These are phyloP conservation scores for Anoplius nigerrimus DNA, from an alignment of 2,888 invertebrate genomes.

Conservation along the genomic window DNA sequence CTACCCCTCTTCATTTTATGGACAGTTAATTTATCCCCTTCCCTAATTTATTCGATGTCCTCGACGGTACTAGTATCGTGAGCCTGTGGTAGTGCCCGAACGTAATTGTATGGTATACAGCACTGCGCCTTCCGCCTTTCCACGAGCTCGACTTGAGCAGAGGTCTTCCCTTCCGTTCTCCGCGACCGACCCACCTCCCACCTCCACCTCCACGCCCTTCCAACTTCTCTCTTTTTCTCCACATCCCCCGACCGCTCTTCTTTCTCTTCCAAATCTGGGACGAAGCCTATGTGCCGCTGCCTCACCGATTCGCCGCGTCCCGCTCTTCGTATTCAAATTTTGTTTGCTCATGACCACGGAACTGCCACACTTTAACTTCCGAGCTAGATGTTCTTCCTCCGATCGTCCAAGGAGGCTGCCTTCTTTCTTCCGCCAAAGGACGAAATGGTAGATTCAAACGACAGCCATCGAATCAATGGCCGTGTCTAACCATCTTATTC, in stretches of 20 bases:
- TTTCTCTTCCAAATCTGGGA: constrained; percentile 19
- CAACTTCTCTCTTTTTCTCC: not conserved
- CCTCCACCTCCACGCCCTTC: not conserved
- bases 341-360: constrained; percentile 36
- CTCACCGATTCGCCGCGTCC: constrained; percentile 20
- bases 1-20: constrained; percentile 19
- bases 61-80: no score
- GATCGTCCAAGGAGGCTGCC: no score
- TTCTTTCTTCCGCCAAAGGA: not conserved
- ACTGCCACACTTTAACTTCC: constrained; percentile 16
- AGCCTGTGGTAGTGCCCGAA: not conserved
- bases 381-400: constrained; percentile 30
- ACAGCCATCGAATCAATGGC: no score
- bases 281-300: not conserved
- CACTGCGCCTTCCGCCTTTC: not conserved
- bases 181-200: not conserved
- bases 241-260: constrained; percentile 8
- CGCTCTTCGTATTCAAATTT: constrained; percentile 48
- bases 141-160: not conserved
- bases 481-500: no score
- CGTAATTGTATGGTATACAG: constrained; percentile 5
- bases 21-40: constrained; percentile 24
- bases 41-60: constrained; percentile 14
- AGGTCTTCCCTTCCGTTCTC: constrained; percentile 14
- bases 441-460: no score